A percentile compares a stretch with the other conserved stretches of the same genome.
Evolutionary conservation across 2,888 invertebrate genomes (phyloP).

Genomic region (Diarsia rubi): DNA sequence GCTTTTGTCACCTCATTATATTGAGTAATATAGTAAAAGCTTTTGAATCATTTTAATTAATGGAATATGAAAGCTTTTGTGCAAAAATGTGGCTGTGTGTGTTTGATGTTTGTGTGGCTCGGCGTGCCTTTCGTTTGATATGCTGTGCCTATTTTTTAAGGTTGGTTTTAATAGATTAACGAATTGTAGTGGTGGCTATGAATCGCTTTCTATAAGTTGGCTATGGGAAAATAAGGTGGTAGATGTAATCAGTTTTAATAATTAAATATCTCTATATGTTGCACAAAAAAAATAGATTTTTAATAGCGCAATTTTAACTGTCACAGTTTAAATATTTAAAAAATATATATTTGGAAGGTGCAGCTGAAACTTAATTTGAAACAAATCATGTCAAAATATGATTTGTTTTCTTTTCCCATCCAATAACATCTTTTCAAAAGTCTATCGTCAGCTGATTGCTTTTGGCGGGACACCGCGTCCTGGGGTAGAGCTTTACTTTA

Average conservation of each 20-base stretch:
- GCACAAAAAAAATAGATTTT: too few species aligned
- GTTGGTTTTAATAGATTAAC: not conserved
- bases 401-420: too few species aligned
- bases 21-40: conserved; percentile 42
- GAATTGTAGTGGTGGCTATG: not conserved
- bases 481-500: too few species aligned
- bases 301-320: not conserved
- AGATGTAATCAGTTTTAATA: too few species aligned
- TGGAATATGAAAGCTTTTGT: conserved; percentile 28
- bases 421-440: too few species aligned
- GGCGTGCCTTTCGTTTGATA: not conserved
- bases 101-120: not conserved
- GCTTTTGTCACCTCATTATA: conserved; percentile 49
- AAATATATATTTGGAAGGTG: too few species aligned
- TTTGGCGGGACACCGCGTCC: too few species aligned
- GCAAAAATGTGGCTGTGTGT: conserved; percentile 15
- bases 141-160: not conserved
- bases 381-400: too few species aligned
- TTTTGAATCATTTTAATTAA: conserved; percentile 57
- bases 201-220: not conserved
- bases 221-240: not conserved
- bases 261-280: not conserved
- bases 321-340: not conserved
- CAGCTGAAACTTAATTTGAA: too few species aligned
- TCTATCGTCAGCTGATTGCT: too few species aligned